phyloP scores from a whole-genome alignment of 2,888 invertebrate genomes.

The Harpalus rufipes region DNA sequence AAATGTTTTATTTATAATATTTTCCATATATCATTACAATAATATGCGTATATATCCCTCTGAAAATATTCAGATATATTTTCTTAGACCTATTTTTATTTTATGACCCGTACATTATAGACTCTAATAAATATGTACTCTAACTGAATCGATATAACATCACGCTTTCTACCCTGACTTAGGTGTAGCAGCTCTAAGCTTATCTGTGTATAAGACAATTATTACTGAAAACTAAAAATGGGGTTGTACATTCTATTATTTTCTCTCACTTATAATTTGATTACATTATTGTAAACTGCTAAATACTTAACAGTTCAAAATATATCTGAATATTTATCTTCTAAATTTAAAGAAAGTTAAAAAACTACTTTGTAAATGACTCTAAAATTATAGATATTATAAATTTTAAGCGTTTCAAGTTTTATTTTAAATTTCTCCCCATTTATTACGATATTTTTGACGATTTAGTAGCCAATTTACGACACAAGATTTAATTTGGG shows the following conservation, averaged over 20 bases:
- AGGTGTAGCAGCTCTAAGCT: background rate
- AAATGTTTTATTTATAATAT: constrained; percentile 52
- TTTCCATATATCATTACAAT: constrained; percentile 50
- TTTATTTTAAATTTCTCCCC: constrained; percentile 58
- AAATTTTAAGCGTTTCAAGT: constrained; percentile 61
- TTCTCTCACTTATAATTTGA: constrained; percentile 13
- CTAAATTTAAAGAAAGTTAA: constrained; percentile 52
- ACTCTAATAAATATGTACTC: background rate
- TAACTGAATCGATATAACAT: background rate
- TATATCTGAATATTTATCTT: constrained; percentile 52
- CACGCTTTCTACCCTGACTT: background rate
- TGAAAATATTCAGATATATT: constrained; percentile 49
- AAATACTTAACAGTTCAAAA: constrained; percentile 30
- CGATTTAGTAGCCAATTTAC: constrained; percentile 43
- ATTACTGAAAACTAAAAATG: background rate
- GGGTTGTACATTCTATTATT: background rate
- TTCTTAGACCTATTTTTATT: constrained; percentile 25
- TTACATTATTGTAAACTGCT: constrained; percentile 36
- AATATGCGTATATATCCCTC: constrained; percentile 43
- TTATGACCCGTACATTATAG: constrained; percentile 41
- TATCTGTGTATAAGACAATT: background rate
- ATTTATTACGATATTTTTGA: constrained; percentile 39
- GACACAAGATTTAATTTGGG: background rate
- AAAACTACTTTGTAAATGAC: constrained; percentile 61
- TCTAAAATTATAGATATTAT: constrained; percentile 58